Evolutionary conservation across 2,797 vertebrate genomes (phyloP).

Genomic region (Acipenser oxyrinchus): DNA sequence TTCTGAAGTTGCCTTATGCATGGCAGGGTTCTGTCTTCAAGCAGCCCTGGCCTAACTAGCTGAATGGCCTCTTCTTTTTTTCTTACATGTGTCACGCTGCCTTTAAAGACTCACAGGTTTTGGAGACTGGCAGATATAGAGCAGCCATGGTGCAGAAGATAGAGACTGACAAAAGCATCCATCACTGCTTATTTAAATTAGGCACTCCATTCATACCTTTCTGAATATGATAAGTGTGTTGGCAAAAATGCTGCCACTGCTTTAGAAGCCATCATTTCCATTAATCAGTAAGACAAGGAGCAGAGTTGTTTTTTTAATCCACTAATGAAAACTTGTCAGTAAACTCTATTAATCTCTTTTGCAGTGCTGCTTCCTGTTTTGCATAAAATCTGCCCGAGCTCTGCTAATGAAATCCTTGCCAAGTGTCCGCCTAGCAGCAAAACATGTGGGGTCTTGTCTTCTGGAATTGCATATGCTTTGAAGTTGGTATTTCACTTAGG

Average conservation of each 20-base stretch:
- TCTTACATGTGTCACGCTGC: too few species aligned
- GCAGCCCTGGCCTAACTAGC: too few species aligned
- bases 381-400: neutral
- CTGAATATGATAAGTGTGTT: slow-evolving; percentile 1
- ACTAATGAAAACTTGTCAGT: neutral
- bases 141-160: neutral
- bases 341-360: neutral
- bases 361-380: neutral
- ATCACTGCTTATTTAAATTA: slow-evolving; percentile 8
- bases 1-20: too few species aligned
- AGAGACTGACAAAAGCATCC: neutral
- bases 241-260: neutral
- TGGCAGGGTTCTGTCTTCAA: too few species aligned
- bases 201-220: neutral
- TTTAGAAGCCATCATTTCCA: neutral
- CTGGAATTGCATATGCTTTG: too few species aligned
- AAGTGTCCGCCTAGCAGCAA: too few species aligned
- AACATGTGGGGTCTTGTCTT: too few species aligned
- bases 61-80: too few species aligned
- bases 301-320: neutral
- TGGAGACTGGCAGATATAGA: neutral
- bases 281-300: neutral
- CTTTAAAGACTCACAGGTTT: too few species aligned
- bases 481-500: too few species aligned
- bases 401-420: too few species aligned